Base-by-base conservation (phyloP, 2,113 vertebrate genomes). In the Corydoras maculifer region DNA sequence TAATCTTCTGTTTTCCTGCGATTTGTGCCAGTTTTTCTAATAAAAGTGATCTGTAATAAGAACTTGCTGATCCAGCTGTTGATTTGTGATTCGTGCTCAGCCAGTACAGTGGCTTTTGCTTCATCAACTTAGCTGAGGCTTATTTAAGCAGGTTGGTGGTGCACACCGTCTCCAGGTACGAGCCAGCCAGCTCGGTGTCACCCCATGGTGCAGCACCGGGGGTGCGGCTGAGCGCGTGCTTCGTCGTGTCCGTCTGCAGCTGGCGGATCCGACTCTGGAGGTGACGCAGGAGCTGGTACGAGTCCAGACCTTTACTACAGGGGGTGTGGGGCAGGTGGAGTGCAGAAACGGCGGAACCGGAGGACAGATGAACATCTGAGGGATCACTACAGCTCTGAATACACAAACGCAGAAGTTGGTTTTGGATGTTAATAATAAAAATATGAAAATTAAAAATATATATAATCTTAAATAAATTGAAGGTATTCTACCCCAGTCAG, bases 241-340 rank as follows among this genome's bases (percentile, higher is more conserved):
- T 55, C 63, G 83, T 84, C 48, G 84, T 87, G 76, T 90, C 89
- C 1, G 83, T 71, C 8, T 81, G 81, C 13, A 91, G 86, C 75
- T 88, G 89, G 54, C 74, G 85, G 69, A 92, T 87, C 58, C 80
- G 84, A 60, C 81, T 81, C 83, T 90, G 90, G 32, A 91, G 87
- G 81, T 87, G 83, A 15, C 65, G 79, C 2, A 91, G 78, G 3
- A 91, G 81, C 68, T 88, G 89, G 14, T 88, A 78, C 6, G 89
- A 86, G 65, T 84, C 79, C 57, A 85, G 62, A 18, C 87, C 82
- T 9, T 83, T 79, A 30, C 74, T 78, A 7, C 75, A 57, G 18
- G 68, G 61, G 9, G 66, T 58, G 43, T 69, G 58, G 31, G 65
- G 71, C 13, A 69, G 57, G n/a, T 77, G 77, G 58, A 65, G 31